Evolutionary conservation across 1,140 invertebrate species (phyloP).

Genomic region (Drosophila arizonae): DNA sequence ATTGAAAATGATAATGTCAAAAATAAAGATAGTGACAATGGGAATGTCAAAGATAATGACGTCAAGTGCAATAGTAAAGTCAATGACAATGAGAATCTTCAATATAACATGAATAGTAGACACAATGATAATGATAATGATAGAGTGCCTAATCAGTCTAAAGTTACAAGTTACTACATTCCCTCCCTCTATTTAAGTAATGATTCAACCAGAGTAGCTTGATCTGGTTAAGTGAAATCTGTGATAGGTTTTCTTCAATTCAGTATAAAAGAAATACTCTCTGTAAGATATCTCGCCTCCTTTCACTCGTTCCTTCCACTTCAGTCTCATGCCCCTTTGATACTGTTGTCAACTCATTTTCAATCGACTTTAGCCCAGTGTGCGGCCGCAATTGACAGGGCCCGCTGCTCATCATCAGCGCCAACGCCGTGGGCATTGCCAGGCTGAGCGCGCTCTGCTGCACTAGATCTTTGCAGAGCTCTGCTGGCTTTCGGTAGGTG

Average conservation of each 20-base stretch:
- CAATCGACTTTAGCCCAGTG: neutral
- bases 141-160: too few species aligned
- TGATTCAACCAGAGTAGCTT: too few species aligned
- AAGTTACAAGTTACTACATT: too few species aligned
- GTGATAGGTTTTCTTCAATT: too few species aligned
- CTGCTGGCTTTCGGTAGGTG: constrained; percentile 59
- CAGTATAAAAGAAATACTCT: too few species aligned
- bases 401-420: neutral
- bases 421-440: constrained; percentile 2
- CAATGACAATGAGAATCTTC: neutral
- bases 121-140: too few species aligned
- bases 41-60: neutral
- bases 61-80: neutral
- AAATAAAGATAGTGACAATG: neutral
- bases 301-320: too few species aligned
- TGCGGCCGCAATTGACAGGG: neutral
- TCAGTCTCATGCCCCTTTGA: neutral
- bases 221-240: too few species aligned
- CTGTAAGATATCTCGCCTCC: too few species aligned
- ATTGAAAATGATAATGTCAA: too few species aligned
- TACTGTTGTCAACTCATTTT: neutral
- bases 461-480: constrained; percentile 44
- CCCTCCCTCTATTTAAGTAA: too few species aligned
- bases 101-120: neutral
- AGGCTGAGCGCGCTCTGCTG: constrained; percentile 11